Evolutionary conservation across 2,797 vertebrate genomes (phyloP), one percentile per base, ranked within the genome.

Genomic region (Uromys caudimaculatus): DNA sequence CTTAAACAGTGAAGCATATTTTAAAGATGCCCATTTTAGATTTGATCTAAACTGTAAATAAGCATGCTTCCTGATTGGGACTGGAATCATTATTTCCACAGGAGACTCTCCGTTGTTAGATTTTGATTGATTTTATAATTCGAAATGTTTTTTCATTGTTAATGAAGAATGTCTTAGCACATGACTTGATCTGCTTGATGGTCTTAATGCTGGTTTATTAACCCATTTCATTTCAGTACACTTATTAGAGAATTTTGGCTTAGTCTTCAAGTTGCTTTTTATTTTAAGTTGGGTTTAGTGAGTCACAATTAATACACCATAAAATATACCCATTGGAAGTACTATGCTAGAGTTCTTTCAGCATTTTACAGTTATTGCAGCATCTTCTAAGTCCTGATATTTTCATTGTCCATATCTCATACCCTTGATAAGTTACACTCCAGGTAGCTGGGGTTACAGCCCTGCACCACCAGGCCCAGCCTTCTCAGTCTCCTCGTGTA

Each of bases 111-210:
- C 58, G 90, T n/a, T 38, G 27, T 90, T 82, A n/a, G 52, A 35
- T 12, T 91, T 78, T 86, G 62, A 69, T 71, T n/a, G 41, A 82
- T 58, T 90, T 87, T 87, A 52, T 44, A 86, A 92, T 92, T 60
- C 41, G 54, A 91, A 32, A 21, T 38, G 78, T 13, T 76, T 67
- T 19, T 76, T 13, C 75, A 6, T 76, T 41, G 23, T 84, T 93
- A 41, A 21, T 81, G 6, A 56, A 73, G 73, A 79, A 91, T 81
- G 78, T 86, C 44, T 91, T 24, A 8, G 17, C 35, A 24, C 24
- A 16, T 16, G 79, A 93, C 58, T 14, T 44, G 41, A 85, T 73
- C 38, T 35, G 27, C 52, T 27, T 50, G 3, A n/a, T 12, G 38
- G 50, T 82, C 67, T 71, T 38, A 27, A 13, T 38, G 44, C 58